Base-by-base conservation (phyloP, 2,888 invertebrate genomes). In the Lottia gigantea region DNA sequence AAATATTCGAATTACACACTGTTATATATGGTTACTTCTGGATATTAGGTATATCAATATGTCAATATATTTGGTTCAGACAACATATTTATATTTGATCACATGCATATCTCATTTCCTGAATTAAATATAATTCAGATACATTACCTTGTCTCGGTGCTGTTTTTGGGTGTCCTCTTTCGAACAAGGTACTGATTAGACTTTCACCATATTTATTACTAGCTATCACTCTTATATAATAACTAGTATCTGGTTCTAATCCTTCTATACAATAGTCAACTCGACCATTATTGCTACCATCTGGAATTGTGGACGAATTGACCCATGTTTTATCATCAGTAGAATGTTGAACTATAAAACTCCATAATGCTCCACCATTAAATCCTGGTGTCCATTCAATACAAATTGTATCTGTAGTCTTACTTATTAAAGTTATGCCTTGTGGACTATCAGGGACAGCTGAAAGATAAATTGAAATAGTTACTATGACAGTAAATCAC, bases 181-280 rank as follows among this genome's bases (percentile, higher is more conserved):
- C 6, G 7, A 8, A 40, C 11, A 40, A 40, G 7, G 40, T 40
- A 40, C 40, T 8, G 7, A 40, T 40, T 40, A 40, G 7, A 55
- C 55, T 55, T 19, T 55, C 23, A 55, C 23, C 55, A 55, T 55
- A 55, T 55, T 55, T 55, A 55, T 55, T 55, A 19, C 55, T 55
- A 55, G 55, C 55, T 55, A 55, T 55, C n/a, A 55, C 55, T 55
- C 55, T 55, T 4, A 55, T 55, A 55, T 55, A 55, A 55, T 55
- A 55, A 19, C 19, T n/a, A 19, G 55, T 55, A 55, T 55, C 55
- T 19, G 55, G 19, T 55, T 55, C 19, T 55, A 55, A 23, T 19
- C 23, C 23, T 23, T 55, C 23, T 55, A 55, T 19, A 55, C 55
- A 55, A 55, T n/a, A 55, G 11, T 55, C 55, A 55, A 23, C n/a